Conservation (phyloP, 2,113 vertebrate species). For the Peucedramus taeniatus region DNA sequence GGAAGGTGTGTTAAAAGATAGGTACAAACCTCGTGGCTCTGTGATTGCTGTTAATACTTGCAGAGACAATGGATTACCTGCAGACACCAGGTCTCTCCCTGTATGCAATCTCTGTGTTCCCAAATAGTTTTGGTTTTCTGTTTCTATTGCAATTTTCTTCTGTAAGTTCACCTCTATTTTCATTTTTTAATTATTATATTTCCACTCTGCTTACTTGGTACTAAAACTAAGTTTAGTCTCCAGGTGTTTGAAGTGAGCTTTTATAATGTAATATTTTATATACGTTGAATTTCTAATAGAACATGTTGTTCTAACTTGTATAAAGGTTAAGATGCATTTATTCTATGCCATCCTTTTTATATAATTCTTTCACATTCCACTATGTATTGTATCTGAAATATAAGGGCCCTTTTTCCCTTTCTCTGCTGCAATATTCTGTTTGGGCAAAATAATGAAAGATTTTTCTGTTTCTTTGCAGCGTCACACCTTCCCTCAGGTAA, state of each 20-base stretch:
- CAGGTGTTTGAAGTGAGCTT: not conserved
- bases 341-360: not conserved
- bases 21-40: not conserved
- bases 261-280: not conserved
- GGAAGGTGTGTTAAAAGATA: not conserved
- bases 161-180: not conserved
- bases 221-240: not conserved
- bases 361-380: not conserved
- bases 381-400: not conserved
- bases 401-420: not conserved
- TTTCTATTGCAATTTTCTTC: not conserved
- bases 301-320: not conserved
- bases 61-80: not conserved
- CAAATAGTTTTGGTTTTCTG: not conserved
- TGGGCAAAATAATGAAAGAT: not conserved
- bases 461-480: conserved; percentile 44
- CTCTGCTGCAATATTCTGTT: not conserved
- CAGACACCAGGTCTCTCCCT: not conserved
- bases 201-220: not conserved
- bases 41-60: not conserved
- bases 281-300: not conserved
- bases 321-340: not conserved
- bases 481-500: conserved; percentile 50
- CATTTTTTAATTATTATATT: not conserved
- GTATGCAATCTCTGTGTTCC: not conserved